Conservation (phyloP, 2,888 invertebrate genomes). For the Agonopterix heracliana region DNA sequence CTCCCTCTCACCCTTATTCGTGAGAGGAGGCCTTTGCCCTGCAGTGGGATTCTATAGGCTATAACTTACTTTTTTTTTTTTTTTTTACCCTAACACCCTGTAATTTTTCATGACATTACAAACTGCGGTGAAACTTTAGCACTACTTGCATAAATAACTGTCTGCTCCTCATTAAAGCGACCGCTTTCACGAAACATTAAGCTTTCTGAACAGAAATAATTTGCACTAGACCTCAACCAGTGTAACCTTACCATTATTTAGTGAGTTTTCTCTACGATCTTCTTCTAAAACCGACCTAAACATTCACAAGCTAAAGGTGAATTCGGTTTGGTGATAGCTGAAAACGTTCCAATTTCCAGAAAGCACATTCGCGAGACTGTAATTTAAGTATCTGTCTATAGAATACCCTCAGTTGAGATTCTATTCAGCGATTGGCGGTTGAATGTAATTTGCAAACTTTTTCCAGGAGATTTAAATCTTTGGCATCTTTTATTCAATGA, state of each 20-base stretch:
- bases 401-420: slow-evolving; percentile 1
- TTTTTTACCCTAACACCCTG: too few relatives aligned
- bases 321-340: neutral
- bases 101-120: too few relatives aligned
- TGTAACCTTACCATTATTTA: neutral
- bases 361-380: slow-evolving; percentile 1
- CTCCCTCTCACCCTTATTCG: too few relatives aligned
- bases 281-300: neutral
- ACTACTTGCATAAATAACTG: too few relatives aligned
- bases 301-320: neutral
- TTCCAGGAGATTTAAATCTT: neutral
- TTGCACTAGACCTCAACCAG: neutral
- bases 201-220: neutral
- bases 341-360: neutral
- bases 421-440: slow-evolving; percentile 1
- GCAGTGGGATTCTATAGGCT: too few relatives aligned
- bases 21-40: too few relatives aligned
- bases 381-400: neutral
- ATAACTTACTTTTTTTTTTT: too few relatives aligned
- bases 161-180: neutral
- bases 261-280: too few relatives aligned
- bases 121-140: too few relatives aligned
- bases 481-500: too few relatives aligned
- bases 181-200: neutral
- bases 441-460: neutral